These are phyloP conservation scores for zebrafish (Danio rerio) DNA, from an alignment of 2,113 vertebrate genomes.

Conservation along the genomic window DNA sequence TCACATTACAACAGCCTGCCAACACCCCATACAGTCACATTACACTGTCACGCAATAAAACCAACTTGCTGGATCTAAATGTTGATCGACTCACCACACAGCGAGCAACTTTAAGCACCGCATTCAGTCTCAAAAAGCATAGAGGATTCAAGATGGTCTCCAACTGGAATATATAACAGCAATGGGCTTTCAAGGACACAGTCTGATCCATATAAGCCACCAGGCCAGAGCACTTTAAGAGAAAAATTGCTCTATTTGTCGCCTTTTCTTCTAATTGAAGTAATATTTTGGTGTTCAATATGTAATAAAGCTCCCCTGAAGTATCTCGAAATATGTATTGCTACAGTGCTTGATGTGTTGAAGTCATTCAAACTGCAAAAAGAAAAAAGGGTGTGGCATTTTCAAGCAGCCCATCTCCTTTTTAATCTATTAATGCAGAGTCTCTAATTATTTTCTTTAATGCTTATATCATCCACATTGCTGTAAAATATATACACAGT, in stretches of 20 bases:
- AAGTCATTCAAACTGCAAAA: too few species aligned
- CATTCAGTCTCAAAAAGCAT: constrained; percentile 18
- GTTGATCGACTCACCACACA: constrained; percentile 30
- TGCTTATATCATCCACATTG: too few species aligned
- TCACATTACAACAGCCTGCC: constrained; percentile 64
- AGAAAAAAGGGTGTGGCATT: too few species aligned
- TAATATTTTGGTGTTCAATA: neutral
- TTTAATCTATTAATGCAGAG: too few species aligned
- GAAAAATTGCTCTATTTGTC: neutral
- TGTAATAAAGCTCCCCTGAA: neutral
- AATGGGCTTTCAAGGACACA: constrained; percentile 28
- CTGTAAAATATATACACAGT: too few species aligned
- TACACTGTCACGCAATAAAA: constrained; percentile 36
- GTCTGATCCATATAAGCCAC: constrained; percentile 34
- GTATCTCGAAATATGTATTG: too few species aligned
- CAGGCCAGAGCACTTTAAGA: constrained; percentile 13
- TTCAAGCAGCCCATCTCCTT: too few species aligned
- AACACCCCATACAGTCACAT: constrained; percentile 62
- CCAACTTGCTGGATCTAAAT: constrained; percentile 21
- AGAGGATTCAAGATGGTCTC: constrained; percentile 22
- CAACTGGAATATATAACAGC: constrained; percentile 23
- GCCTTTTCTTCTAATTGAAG: constrained; percentile 1
- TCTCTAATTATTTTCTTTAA: too few species aligned
- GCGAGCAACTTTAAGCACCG: neutral
- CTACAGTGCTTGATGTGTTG: too few species aligned